Evolutionary conservation across 2,113 vertebrate species (phyloP).

Genomic region (Zootoca vivipara): DNA sequence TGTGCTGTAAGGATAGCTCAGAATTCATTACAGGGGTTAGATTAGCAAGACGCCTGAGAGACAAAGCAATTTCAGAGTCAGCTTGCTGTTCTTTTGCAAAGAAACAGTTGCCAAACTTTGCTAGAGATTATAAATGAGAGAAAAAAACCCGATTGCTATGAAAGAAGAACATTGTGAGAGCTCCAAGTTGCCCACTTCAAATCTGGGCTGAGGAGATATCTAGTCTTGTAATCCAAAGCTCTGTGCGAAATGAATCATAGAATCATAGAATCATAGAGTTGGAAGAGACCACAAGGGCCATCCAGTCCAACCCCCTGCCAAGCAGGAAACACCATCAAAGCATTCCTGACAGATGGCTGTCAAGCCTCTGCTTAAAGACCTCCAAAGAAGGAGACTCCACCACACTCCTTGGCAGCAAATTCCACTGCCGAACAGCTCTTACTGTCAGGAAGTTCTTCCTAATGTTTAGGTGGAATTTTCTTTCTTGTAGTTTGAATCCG

Average conservation of each 20-base stretch:
- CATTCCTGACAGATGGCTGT: no score
- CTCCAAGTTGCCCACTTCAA: conserved; percentile 1
- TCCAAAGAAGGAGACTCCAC: no score
- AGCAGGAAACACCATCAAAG: no score
- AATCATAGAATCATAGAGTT: no score
- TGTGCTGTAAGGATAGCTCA: not conserved
- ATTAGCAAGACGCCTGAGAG: not conserved
- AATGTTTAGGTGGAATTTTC: no score
- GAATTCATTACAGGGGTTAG: not conserved
- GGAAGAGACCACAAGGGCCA: no score
- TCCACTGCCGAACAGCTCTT: no score
- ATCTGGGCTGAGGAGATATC: not conserved
- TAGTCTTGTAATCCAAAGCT: not conserved
- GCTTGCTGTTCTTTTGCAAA: not conserved
- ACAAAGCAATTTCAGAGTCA: not conserved
- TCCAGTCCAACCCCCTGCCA: no score
- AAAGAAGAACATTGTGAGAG: not conserved
- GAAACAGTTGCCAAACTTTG: not conserved
- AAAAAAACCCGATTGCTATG: not conserved
- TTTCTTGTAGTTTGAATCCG: no score
- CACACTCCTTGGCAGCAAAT: no score
- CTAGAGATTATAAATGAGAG: not conserved
- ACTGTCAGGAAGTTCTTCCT: no score
- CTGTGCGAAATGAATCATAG: conserved; percentile 18
- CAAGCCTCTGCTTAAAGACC: no score